Base-by-base conservation (phyloP, 2,888 invertebrate genomes). In the Blera fallax region DNA sequence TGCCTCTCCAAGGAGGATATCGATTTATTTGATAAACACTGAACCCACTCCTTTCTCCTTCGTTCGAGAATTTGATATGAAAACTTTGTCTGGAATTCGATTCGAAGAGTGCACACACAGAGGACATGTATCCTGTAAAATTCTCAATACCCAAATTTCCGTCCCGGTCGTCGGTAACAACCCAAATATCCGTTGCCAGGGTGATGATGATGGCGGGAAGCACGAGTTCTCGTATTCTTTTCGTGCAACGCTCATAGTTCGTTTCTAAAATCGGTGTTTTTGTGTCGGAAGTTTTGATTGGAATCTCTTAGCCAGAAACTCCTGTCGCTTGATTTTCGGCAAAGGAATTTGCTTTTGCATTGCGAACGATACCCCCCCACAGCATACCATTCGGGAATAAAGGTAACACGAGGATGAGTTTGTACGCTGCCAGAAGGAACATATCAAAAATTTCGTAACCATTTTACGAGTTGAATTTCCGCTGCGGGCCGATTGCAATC, bases 401-500 rank as follows among this genome's bases (percentile, higher is more conserved):
- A 83, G 83, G 83, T 83, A 83, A 73, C 67, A 27, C 14, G 62
- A 14, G 58, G 50, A 72, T 29, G 77, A 60, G 52, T 32, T 18
- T 79, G 54, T 62, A 32, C 32, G 50, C 64, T 54, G 84, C 84
- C 84, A 79, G 84, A 84, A 79, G 84, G 84, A 79, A 84, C 84
- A 80, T 74, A 80, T 70, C 72, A 84, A 81, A 81, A 83, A 88
- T 87, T 87, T 87, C 82, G 81, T 73, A 78, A 88, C 83, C 83
- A 87, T 87, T 88, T 88, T 88, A 88, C 83, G 88, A 88, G 87
- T 88, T 88, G 87, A 88, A 88, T 88, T 88, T 88, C 88, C 88
- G 88, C 87, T 88, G 79, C 85, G 84, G 87, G 88, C 87, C 87
- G 88, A 88, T 88, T 88, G 88, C 88, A 88, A 88, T 88, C 88